Evolutionary conservation across 2,113 vertebrate genomes (phyloP).

Genomic region (Laticauda laticaudata): DNA sequence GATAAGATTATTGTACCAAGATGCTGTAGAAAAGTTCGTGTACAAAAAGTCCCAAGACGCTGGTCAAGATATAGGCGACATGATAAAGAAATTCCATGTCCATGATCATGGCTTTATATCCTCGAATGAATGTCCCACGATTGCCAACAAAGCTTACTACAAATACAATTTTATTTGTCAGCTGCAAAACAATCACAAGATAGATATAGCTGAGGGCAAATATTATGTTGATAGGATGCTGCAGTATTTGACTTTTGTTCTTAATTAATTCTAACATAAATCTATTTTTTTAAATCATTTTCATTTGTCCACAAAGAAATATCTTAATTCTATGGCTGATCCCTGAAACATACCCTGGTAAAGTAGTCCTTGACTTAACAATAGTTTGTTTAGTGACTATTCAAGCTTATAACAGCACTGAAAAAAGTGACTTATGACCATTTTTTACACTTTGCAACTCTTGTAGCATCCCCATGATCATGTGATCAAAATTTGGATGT

Average conservation of each 20-base stretch:
- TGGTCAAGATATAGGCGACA: slow-evolving; percentile 90
- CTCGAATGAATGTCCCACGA: slow-evolving; percentile 94
- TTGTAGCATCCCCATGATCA: not conserved
- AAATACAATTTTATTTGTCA: slow-evolving; percentile 95
- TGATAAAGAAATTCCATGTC: slow-evolving; percentile 97
- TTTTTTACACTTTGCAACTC: not conserved
- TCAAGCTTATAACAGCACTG: not conserved
- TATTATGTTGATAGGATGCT: not conserved
- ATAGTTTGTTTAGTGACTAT: not conserved
- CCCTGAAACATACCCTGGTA: not conserved
- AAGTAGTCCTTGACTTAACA: not conserved
- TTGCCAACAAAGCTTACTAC: slow-evolving; percentile 98
- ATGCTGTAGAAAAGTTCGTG: slow-evolving; percentile 98
- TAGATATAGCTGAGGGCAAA: not conserved
- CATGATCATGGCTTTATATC: slow-evolving; percentile 97
- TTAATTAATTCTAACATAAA: not conserved
- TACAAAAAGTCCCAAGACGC: slow-evolving; percentile 89
- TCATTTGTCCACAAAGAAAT: not conserved
- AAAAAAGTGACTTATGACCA: not conserved
- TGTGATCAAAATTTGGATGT: not conserved
- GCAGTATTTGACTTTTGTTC: accelerated
- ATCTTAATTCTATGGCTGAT: not conserved
- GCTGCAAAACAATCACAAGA: slow-evolving; percentile 68
- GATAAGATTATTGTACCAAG: slow-evolving; percentile 71
- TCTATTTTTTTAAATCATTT: not conserved